phyloP scores from a whole-genome alignment of 2,888 invertebrate species.

The Hetaerina titia region DNA sequence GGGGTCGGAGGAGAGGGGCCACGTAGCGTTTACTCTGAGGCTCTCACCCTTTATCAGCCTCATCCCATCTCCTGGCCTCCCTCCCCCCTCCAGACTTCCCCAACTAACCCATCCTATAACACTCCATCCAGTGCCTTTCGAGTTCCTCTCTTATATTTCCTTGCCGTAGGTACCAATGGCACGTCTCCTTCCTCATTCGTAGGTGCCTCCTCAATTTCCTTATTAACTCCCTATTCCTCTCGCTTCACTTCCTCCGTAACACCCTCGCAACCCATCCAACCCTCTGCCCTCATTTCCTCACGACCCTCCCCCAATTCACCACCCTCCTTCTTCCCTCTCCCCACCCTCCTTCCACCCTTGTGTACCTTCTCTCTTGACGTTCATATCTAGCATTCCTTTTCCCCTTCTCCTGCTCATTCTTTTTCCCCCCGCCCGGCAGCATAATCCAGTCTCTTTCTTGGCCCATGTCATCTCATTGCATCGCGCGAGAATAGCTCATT shows the following conservation, averaged over 20 bases:
- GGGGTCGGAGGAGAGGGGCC: neutral
- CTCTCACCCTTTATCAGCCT: constrained; percentile 1
- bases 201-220: constrained; percentile 56
- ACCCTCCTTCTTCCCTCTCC: neutral
- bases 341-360: neutral
- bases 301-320: neutral
- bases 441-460: neutral
- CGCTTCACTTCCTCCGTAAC: neutral
- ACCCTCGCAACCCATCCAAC: neutral
- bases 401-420: neutral
- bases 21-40: neutral
- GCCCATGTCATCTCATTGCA: neutral
- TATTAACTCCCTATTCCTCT: constrained; percentile 57
- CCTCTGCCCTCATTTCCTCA: neutral
- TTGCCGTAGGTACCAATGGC: constrained; percentile 47
- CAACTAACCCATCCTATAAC: neutral
- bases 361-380: neutral
- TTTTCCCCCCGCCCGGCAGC: neutral
- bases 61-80: neutral
- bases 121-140: constrained; percentile 38
- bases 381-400: neutral
- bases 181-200: constrained; percentile 12
- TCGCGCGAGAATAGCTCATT: neutral
- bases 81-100: neutral
- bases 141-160: constrained; percentile 54